Conservation (phyloP, 1,140 invertebrate genomes). For the Caenorhabditis remanei region DNA sequence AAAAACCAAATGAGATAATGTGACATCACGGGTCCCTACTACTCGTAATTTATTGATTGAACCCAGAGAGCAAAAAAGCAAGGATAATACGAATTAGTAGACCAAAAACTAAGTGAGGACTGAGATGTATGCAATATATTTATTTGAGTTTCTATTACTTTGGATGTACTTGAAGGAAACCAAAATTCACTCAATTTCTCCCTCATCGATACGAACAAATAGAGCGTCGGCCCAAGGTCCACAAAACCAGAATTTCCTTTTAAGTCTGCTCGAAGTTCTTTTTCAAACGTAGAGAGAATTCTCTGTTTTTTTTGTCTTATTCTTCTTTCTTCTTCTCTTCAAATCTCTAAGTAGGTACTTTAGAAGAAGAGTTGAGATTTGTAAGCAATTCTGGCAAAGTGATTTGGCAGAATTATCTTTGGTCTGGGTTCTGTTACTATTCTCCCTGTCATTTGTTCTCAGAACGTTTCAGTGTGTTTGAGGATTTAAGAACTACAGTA, state of each 20-base stretch:
- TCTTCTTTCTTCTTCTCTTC: not conserved
- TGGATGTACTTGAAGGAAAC: not conserved
- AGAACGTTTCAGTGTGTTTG: not conserved
- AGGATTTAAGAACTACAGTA: not conserved
- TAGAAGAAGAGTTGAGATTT: conserved; percentile 16
- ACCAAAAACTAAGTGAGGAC: not conserved
- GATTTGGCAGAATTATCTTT: conserved; percentile 33
- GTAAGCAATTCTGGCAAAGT: conserved; percentile 2
- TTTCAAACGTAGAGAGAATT: not conserved
- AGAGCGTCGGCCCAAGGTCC: not conserved
- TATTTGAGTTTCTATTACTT: not conserved
- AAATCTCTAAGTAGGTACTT: conserved; percentile 12
- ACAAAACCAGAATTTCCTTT: not conserved
- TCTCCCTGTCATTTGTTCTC: not conserved
- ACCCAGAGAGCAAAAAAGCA: not conserved
- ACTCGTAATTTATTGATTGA: conserved; percentile 39
- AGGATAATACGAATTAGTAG: not conserved
- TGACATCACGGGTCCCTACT: conserved; percentile 6
- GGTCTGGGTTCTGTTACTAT: not conserved
- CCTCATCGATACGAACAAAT: conserved; percentile 31
- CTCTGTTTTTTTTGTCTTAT: conserved; percentile 3
- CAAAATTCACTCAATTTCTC: not conserved
- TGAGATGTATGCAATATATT: not conserved
- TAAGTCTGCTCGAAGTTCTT: not conserved
- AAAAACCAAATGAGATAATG: conserved; percentile 1